Conservation (phyloP, 2,797 vertebrate genomes). For the Gallinago stenura region DNA sequence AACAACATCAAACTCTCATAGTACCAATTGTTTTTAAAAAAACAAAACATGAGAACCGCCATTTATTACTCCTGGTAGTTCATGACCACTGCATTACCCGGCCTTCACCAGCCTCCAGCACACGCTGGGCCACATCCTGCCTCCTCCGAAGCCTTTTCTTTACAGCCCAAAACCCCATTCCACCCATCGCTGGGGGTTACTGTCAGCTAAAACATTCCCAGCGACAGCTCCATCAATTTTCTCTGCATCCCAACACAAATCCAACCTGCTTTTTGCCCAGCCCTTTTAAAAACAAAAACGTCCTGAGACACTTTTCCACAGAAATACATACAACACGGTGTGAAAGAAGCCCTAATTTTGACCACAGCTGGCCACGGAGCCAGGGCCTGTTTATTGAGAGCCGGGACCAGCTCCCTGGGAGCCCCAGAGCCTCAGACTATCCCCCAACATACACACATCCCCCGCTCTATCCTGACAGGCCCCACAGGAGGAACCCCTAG, state of each 20-base stretch:
- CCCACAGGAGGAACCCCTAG: not conserved
- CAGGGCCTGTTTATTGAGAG: not conserved
- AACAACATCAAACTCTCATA: not conserved
- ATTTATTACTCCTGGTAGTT: not conserved
- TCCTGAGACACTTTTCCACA: rapidly evolving
- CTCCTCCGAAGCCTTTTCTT: not conserved
- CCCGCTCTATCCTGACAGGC: rapidly evolving
- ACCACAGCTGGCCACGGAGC: not conserved
- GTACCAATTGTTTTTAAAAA: not conserved
- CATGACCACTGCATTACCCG: rapidly evolving
- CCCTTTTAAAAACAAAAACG: not conserved
- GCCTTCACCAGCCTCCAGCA: not conserved
- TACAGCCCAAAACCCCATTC: not conserved
- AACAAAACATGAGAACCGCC: rapidly evolving
- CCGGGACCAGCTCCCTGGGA: not conserved
- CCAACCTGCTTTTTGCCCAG: not conserved
- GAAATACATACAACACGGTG: rapidly evolving
- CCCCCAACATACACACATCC: not conserved
- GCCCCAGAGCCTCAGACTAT: rapidly evolving
- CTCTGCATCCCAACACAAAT: not conserved
- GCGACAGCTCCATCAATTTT: not conserved
- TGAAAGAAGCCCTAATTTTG: not conserved
- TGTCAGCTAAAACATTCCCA: not conserved
- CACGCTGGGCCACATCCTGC: not conserved
- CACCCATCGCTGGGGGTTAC: not conserved